These are phyloP conservation scores for Eciton burchellii DNA, from an alignment of 1,140 invertebrate species.

Conservation along the genomic window DNA sequence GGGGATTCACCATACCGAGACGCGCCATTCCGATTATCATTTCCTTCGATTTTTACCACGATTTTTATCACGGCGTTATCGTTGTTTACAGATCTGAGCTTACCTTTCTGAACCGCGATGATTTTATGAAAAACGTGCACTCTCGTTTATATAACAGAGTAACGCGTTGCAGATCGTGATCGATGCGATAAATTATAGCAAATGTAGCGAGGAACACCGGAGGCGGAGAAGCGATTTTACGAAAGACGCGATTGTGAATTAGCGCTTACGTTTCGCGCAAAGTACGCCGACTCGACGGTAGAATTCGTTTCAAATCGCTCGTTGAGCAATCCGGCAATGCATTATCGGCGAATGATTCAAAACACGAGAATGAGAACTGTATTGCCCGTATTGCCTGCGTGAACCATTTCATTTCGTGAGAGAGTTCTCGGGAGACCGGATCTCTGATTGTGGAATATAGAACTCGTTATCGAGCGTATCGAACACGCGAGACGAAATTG, in stretches of 20 bases:
- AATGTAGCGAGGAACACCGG: not conserved
- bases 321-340: constrained; percentile 9
- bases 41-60: constrained; percentile 28
- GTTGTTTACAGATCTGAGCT: not conserved
- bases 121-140: too few species aligned
- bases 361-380: constrained; percentile 5
- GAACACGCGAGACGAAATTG: not conserved
- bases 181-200: not conserved
- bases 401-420: not conserved
- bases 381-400: not conserved
- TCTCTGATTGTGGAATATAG: constrained; percentile 11
- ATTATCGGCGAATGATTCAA: constrained; percentile 23
- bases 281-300: not conserved
- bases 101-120: not conserved
- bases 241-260: too few species aligned
- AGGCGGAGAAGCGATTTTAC: too few species aligned
- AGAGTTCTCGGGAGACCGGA: constrained; percentile 4
- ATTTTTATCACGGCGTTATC: not conserved
- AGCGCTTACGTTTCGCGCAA: not conserved
- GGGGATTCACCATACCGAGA: constrained; percentile 52
- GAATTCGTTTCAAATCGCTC: constrained; percentile 14
- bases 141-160: too few species aligned
- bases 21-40: constrained; percentile 2
- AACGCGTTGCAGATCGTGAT: too few species aligned
- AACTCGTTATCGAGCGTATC: not conserved